Conservation (phyloP, 1,140 invertebrate genomes). For the Lordiphosa collinella region DNA sequence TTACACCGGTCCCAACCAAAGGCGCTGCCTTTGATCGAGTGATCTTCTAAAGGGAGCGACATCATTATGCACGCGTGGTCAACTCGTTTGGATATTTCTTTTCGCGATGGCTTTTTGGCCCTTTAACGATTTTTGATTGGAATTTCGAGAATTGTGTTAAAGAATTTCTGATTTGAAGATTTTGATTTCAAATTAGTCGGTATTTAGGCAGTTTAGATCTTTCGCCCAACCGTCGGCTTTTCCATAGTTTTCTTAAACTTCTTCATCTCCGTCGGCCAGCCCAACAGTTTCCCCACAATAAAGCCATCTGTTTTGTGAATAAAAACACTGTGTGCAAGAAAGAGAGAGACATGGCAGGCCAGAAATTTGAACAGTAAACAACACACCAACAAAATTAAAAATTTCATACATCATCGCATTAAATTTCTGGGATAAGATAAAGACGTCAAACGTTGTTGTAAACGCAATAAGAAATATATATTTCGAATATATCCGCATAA, state of each 20-base stretch:
- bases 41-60: slow-evolving; percentile 74
- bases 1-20: slow-evolving; percentile 16
- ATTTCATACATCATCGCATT: slow-evolving; percentile 77
- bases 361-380: slow-evolving; percentile 8
- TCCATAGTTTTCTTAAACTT: background rate
- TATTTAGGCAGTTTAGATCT: too few relatives aligned
- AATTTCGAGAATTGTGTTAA: slow-evolving; percentile 8
- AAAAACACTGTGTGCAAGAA: slow-evolving; percentile 14
- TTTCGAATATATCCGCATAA: slow-evolving; percentile 41
- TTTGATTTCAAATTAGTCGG: too few relatives aligned
- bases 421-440: slow-evolving; percentile 75
- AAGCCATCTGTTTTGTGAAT: slow-evolving; percentile 34
- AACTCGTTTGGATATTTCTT: slow-evolving; percentile 38
- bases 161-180: background rate
- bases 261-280: background rate
- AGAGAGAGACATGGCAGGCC: background rate
- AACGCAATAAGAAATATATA: slow-evolving; percentile 34
- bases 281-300: background rate
- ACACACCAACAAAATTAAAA: slow-evolving; percentile 54
- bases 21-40: slow-evolving; percentile 74
- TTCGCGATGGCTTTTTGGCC: background rate
- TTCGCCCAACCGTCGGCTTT: too few relatives aligned
- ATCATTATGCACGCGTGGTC: slow-evolving; percentile 73
- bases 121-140: slow-evolving; percentile 4
- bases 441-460: slow-evolving; percentile 65